These are phyloP conservation scores for Chelonus insularis DNA, from an alignment of 1,140 invertebrate species.

Conservation along the genomic window DNA sequence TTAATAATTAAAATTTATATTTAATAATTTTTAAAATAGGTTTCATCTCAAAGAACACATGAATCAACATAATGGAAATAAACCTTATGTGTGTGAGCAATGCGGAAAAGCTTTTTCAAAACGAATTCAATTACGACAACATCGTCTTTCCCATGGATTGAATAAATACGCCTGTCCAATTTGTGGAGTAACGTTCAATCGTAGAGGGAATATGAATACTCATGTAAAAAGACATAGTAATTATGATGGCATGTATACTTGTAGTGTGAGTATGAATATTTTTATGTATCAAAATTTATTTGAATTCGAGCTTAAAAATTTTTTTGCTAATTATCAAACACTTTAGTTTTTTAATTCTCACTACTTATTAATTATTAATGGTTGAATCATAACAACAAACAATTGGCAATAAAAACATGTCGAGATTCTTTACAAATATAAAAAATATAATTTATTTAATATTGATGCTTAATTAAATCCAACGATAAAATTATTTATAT, in stretches of 20 bases:
- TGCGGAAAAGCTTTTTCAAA: slow-evolving; percentile 58
- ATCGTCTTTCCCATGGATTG: slow-evolving; percentile 44
- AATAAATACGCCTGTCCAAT: slow-evolving; percentile 46
- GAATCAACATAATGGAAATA: slow-evolving; percentile 52
- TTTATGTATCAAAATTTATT: slow-evolving; percentile 1
- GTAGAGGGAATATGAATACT: slow-evolving; percentile 51
- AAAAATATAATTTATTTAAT: too few relatives aligned
- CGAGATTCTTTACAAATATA: too few relatives aligned
- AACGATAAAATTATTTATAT: too few relatives aligned
- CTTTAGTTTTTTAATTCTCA: too few relatives aligned
- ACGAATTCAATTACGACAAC: slow-evolving; percentile 51
- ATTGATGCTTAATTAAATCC: too few relatives aligned
- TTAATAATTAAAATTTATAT: too few relatives aligned
- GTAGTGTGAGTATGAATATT: slow-evolving; percentile 41
- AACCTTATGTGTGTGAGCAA: slow-evolving; percentile 54
- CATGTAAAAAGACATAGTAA: slow-evolving; percentile 49
- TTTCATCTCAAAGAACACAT: slow-evolving; percentile 54
- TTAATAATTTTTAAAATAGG: slow-evolving; percentile 24
- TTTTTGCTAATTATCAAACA: background rate
- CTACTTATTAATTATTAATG: too few relatives aligned
- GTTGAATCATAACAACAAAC: too few relatives aligned
- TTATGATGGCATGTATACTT: slow-evolving; percentile 39
- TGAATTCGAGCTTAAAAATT: too few relatives aligned
- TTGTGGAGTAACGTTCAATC: slow-evolving; percentile 47
- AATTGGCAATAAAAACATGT: too few relatives aligned